Conservation (phyloP, 2,113 vertebrate species). For the Myocastor coypus region DNA sequence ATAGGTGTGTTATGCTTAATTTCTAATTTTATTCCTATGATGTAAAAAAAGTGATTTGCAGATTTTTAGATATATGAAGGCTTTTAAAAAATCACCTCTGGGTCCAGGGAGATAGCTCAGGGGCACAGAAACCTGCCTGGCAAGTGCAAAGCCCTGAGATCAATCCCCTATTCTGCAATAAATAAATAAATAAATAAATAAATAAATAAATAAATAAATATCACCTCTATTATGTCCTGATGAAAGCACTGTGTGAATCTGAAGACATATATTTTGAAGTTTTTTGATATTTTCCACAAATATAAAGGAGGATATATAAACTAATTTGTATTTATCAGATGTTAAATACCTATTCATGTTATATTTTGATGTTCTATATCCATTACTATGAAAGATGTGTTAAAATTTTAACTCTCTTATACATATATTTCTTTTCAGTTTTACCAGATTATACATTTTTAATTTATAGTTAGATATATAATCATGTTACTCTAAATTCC, state of each 20-base stretch:
- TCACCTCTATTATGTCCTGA: background rate
- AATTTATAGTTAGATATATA: background rate
- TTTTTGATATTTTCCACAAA: background rate
- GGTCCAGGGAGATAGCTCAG: too few species aligned
- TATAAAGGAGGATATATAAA: background rate
- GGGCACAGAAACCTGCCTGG: too few species aligned
- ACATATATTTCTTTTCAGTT: background rate
- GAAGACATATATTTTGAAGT: background rate
- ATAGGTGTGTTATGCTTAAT: background rate
- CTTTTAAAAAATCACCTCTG: background rate
- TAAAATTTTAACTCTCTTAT: background rate
- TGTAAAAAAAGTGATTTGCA: background rate
- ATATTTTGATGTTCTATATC: background rate
- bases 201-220: too few species aligned
- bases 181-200: too few species aligned
- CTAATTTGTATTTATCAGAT: background rate
- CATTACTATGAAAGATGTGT: background rate
- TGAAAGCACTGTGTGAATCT: background rate
- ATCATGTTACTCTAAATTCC: background rate
- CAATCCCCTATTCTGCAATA: too few species aligned
- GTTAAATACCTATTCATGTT: background rate
- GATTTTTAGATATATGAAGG: background rate
- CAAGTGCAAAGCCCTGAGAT: too few species aligned
- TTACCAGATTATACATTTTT: background rate
- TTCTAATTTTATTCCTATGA: background rate